These are phyloP conservation scores for Enteromius unitaeniatus DNA, from an alignment of 2,797 vertebrate species.

Conservation along the genomic window DNA sequence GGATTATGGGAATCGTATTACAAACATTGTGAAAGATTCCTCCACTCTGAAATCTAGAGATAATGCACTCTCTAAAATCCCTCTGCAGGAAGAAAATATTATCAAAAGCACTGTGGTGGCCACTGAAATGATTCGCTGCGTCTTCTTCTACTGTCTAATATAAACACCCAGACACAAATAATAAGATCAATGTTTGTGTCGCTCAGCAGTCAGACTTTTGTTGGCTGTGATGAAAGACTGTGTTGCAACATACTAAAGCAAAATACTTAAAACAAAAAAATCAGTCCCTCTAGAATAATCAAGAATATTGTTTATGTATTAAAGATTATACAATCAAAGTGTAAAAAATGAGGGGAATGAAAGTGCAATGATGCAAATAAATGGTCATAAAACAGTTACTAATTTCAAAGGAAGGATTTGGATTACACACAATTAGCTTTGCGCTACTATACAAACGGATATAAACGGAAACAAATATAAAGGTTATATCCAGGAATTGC, in stretches of 20 bases:
- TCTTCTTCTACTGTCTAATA: not conserved
- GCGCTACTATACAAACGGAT: not conserved
- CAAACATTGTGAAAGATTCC: not conserved
- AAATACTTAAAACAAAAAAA: not conserved
- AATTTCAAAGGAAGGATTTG: not conserved
- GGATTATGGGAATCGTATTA: not conserved
- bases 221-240: no score
- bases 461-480: no score
- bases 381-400: not conserved
- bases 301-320: not conserved
- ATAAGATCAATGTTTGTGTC: not conserved
- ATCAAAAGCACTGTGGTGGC: conserved; percentile 14
- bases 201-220: not conserved
- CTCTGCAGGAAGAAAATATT: not conserved
- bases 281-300: not conserved
- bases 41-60: not conserved
- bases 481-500: conserved; percentile 18
- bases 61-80: conserved; percentile 22
- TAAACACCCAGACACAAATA: not conserved
- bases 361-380: not conserved
- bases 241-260: not conserved
- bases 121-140: not conserved
- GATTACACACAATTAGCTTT: not conserved
- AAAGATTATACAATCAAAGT: not conserved
- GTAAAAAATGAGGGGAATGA: not conserved